These are phyloP conservation scores for Sipunculus nudus DNA, from an alignment of 2,888 invertebrate genomes.

Conservation along the genomic window DNA sequence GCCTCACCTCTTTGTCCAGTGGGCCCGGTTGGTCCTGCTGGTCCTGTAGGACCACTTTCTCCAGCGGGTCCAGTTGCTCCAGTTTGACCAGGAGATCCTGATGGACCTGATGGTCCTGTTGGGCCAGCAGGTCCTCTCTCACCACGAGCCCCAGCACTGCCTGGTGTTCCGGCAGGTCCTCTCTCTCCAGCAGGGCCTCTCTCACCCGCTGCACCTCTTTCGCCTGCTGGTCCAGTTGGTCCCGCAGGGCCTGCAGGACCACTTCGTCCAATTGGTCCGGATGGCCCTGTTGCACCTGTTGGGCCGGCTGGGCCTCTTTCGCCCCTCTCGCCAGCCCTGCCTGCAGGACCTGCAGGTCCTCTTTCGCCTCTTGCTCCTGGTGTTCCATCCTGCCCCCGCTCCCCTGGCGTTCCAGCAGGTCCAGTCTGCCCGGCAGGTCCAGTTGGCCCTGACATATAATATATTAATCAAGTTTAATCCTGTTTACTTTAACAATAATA, in stretches of 20 bases:
- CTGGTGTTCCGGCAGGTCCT: slow-evolving; percentile 8
- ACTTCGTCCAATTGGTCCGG: slow-evolving; percentile 1
- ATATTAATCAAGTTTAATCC: no score
- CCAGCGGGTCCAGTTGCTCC: slow-evolving; percentile 21
- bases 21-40: neutral
- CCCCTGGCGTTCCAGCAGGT: slow-evolving; percentile 20
- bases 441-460: slow-evolving; percentile 1
- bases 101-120: slow-evolving; percentile 18
- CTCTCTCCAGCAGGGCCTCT: slow-evolving; percentile 1
- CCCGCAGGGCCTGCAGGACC: slow-evolving; percentile 19
- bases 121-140: slow-evolving; percentile 29
- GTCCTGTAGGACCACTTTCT: slow-evolving; percentile 8
- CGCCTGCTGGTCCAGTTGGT: neutral
- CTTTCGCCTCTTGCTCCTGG: neutral
- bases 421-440: no score
- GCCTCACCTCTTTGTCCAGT: slow-evolving; percentile 5
- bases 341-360: neutral
- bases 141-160: slow-evolving; percentile 14
- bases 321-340: no score
- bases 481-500: no score
- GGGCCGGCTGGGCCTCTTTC: slow-evolving; percentile 8
- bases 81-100: slow-evolving; percentile 18
- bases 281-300: slow-evolving; percentile 3
- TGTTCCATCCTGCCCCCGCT: neutral
- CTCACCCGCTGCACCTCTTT: slow-evolving; percentile 22